These are phyloP conservation scores for Acrocyrtus sp. DNA, from an alignment of 2,888 invertebrate species.

Conservation along the genomic window DNA sequence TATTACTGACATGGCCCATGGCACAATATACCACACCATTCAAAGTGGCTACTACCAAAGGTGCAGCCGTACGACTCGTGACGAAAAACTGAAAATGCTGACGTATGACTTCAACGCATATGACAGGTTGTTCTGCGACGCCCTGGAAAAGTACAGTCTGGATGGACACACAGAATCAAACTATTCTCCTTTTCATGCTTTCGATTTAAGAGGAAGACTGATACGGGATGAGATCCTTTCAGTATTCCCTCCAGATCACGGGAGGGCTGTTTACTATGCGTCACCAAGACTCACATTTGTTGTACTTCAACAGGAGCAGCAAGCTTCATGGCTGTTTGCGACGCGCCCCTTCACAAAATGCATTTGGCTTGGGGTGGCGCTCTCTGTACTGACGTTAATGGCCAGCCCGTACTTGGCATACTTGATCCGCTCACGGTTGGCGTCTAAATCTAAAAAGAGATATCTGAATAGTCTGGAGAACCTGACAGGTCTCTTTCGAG, in stretches of 20 bases:
- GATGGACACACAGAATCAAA: too few relatives aligned
- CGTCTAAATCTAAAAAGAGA: neutral
- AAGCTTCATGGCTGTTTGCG: constrained; percentile 26
- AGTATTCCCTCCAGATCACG: constrained; percentile 24
- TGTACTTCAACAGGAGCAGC: constrained; percentile 19
- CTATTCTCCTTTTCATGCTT: too few relatives aligned
- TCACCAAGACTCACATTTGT: constrained; percentile 39
- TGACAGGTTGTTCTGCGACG: constrained; percentile 36
- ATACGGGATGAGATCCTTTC: constrained; percentile 37
- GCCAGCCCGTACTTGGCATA: neutral
- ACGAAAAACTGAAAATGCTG: neutral
- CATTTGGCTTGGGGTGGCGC: neutral
- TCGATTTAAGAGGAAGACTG: neutral
- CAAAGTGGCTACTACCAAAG: constrained; percentile 5
- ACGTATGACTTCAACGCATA: constrained; percentile 23
- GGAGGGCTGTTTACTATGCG: constrained; percentile 28
- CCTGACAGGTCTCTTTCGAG: neutral
- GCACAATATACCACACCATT: neutral
- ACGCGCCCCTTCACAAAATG: constrained; percentile 32
- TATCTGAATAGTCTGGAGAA: neutral
- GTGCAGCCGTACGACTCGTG: neutral
- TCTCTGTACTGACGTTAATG: neutral
- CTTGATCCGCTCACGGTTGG: neutral
- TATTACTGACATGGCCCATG: neutral
- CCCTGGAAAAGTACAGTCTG: constrained; percentile 16